These are phyloP conservation scores for Sylvicapra grimmia DNA, from an alignment of 2,113 vertebrate species.

Conservation along the genomic window DNA sequence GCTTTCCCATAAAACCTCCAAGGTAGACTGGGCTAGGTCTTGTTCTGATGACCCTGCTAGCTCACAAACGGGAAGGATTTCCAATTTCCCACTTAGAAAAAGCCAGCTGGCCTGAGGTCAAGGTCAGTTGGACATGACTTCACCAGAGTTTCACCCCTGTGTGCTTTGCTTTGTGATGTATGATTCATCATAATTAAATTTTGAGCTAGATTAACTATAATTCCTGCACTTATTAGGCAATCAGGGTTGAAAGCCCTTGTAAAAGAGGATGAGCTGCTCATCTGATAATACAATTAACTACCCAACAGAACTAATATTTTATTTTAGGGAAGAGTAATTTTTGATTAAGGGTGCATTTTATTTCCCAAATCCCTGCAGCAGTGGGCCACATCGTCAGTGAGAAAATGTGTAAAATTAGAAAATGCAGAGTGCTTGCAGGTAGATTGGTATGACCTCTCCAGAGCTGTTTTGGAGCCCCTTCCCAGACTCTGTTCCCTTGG, in stretches of 20 bases:
- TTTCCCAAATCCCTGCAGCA: conserved; percentile 46
- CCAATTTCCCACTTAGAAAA: conserved; percentile 31
- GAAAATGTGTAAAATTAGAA: conserved; percentile 38
- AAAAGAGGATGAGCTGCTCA: conserved; percentile 63
- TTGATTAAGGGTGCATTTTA: conserved; percentile 63
- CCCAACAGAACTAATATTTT: conserved; percentile 66
- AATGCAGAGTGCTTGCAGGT: background rate
- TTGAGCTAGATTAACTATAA: conserved; percentile 69
- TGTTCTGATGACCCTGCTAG: conserved; percentile 10
- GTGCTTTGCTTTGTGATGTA: conserved; percentile 61
- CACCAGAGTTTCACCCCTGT: conserved; percentile 42
- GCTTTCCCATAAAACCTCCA: conserved; percentile 22
- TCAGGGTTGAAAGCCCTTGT: conserved; percentile 62
- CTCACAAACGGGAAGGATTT: conserved; percentile 46
- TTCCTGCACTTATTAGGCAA: conserved; percentile 64
- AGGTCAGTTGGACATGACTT: conserved; percentile 55
- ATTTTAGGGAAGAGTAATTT: conserved; percentile 65
- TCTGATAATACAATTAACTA: conserved; percentile 67
- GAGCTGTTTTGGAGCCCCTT: background rate
- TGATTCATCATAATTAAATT: conserved; percentile 69
- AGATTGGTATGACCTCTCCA: background rate
- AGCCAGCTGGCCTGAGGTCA: conserved; percentile 25
- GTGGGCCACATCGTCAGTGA: conserved; percentile 39
- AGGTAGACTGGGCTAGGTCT: background rate
- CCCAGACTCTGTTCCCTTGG: background rate